Percentiles rank a stretch among this genome's conserved stretches.
Conservation (phyloP, 2,797 vertebrate genomes). For the Chiroxiphia lanceolata region DNA sequence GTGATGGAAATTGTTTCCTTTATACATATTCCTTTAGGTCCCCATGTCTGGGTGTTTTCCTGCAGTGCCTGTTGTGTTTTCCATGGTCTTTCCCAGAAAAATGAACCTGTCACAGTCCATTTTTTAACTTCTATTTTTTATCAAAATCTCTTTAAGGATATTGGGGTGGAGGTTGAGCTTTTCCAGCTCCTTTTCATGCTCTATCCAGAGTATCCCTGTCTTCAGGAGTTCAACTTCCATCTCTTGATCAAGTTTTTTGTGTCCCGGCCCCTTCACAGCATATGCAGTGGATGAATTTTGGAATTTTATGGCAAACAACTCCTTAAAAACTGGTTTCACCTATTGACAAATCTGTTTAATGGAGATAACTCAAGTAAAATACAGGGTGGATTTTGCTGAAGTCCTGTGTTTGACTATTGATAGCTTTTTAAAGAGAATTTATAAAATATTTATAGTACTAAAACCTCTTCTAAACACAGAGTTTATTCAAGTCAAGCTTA, state of each 20-base stretch:
- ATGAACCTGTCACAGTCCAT: neutral
- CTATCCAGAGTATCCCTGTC: neutral
- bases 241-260: neutral
- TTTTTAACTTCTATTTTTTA: neutral
- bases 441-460: neutral
- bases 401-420: neutral
- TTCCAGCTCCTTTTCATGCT: neutral
- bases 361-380: neutral
- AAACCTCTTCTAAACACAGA: neutral
- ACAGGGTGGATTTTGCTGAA: neutral
- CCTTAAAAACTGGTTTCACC: neutral
- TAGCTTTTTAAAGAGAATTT: fast-evolving
- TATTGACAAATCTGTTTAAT: neutral
- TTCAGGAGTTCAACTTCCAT: neutral
- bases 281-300: neutral
- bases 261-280: neutral
- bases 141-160: neutral
- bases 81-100: neutral
- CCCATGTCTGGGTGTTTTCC: neutral
- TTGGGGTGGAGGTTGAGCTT: neutral
- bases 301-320: neutral
- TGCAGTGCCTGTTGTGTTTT: neutral
- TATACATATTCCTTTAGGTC: too few species aligned
- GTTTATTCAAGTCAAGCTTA: neutral
- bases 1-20: neutral